Conservation (phyloP, 2,888 invertebrate genomes). For the Apamea sordens region DNA sequence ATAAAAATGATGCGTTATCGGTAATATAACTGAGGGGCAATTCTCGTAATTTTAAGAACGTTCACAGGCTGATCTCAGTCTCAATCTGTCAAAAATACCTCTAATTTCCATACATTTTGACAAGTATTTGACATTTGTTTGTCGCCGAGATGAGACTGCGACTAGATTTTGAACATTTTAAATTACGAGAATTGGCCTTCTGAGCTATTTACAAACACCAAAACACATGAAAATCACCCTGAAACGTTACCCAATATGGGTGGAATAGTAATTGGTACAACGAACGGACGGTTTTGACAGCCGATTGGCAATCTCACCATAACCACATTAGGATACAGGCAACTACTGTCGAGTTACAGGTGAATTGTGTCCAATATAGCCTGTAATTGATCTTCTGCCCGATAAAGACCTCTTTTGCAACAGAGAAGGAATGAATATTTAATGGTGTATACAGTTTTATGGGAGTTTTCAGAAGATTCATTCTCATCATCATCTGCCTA, state of each 20-base stretch:
- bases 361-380: neutral
- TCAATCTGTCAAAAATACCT: too few species aligned
- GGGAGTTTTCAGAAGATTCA: neutral
- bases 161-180: too few species aligned
- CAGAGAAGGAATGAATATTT: neutral
- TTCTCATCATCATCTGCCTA: too few species aligned
- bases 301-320: slow-evolving; percentile 34
- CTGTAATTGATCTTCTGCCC: neutral
- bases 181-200: too few species aligned
- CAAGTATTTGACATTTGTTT: too few species aligned
- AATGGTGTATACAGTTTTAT: neutral
- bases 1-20: neutral
- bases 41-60: too few species aligned
- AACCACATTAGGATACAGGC: slow-evolving; percentile 25
- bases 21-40: neutral
- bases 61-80: too few species aligned
- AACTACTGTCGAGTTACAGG: neutral
- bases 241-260: neutral
- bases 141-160: too few species aligned
- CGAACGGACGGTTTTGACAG: slow-evolving; percentile 28
- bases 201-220: neutral
- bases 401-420: neutral
- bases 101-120: too few species aligned
- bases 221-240: neutral
- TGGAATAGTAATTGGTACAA: slow-evolving; percentile 25